Evolutionary conservation across 2,113 vertebrate species (phyloP), one percentile per base, ranked within the genome.

Genomic region (Periophthalmus modestus): DNA sequence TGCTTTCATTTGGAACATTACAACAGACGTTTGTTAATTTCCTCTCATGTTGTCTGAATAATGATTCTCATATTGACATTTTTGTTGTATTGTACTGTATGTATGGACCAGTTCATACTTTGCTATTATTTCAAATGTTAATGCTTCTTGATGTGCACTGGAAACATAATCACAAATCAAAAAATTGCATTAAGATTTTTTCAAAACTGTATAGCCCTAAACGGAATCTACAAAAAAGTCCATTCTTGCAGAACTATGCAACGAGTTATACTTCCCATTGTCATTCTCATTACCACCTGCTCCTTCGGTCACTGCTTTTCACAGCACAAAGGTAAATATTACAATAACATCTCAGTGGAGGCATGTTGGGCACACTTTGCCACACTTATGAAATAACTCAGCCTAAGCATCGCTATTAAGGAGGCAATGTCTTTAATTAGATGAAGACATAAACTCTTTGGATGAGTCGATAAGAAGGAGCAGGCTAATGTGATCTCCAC

Each of bases 391-490:
- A 87, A 89, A 89, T 87, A 89, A 89, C 48, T 87, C 82, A 85
- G 71, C 70, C 83, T 71, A 80, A 88, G 85, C 82, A 82, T 75
- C 69, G 85, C 88, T 88, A 89, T 89, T 88, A 89, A 77, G 82
- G 72, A 88, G 79, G 85, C 84, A 81, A 83, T 82, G 87, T 80
- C 69, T 77, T 79, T 89, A 89, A 91, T 91, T 84, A 87, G 88
- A 89, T 87, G 86, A 87, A 85, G 85, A 87, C 84, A 84, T 88
- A 88, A 88, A 92, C 85, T 87, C 88, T 87, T 89, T 87, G 80
- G 88, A 90, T 89, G 82, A 89, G 89, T 89, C 87, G 84, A 90
- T 92, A 89, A 91, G 87, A 89, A 82, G 74, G 68, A 83, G 86
- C 74, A 55, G 50, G 75, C 86, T 90, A 90, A 88, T 91, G 89